phyloP scores from a whole-genome alignment of 2,888 invertebrate genomes.

The Orthonevra nobilis region DNA sequence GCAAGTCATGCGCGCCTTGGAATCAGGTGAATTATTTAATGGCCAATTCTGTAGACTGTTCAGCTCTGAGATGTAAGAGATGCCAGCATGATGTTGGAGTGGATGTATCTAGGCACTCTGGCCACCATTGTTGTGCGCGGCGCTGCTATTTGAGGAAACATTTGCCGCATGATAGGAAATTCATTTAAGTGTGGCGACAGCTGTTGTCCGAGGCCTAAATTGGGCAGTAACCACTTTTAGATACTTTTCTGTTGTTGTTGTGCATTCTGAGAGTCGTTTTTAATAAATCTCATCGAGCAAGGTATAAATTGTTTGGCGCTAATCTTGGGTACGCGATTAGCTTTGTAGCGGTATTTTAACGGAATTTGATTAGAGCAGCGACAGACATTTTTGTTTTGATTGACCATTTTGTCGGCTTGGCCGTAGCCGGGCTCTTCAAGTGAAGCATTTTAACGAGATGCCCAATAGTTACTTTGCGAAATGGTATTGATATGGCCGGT shows the following conservation, averaged over 20 bases:
- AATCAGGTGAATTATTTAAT: slow-evolving; percentile 70
- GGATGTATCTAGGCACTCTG: slow-evolving; percentile 33
- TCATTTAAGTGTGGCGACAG: slow-evolving; percentile 65
- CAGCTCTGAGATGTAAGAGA: slow-evolving; percentile 30
- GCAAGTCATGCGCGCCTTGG: slow-evolving; percentile 69
- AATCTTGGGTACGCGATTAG: slow-evolving; percentile 56
- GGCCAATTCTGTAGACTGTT: slow-evolving; percentile 55
- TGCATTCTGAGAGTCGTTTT: slow-evolving; percentile 42
- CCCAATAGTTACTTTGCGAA: slow-evolving; percentile 50
- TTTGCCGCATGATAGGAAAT: slow-evolving; percentile 45
- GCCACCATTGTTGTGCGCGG: not conserved
- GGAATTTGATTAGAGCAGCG: slow-evolving; percentile 47
- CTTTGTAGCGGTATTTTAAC: slow-evolving; percentile 40
- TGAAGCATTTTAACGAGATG: slow-evolving; percentile 67
- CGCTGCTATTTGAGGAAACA: slow-evolving; percentile 44
- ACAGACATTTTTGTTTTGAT: slow-evolving; percentile 48
- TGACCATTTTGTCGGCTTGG: slow-evolving; percentile 58
- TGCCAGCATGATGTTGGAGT: slow-evolving; percentile 54
- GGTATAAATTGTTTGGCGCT: slow-evolving; percentile 70
- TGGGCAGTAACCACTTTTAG: slow-evolving; percentile 51
- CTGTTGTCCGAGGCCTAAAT: slow-evolving; percentile 56
- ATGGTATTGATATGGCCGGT: slow-evolving; percentile 59
- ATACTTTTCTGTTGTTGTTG: slow-evolving; percentile 3
- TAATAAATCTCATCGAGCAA: slow-evolving; percentile 60
- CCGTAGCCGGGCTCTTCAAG: not conserved